A percentile compares a stretch with the other conserved stretches of the same genome.
Evolutionary conservation across 2,888 invertebrate species (phyloP).

Genomic region (Gerris lacustris): DNA sequence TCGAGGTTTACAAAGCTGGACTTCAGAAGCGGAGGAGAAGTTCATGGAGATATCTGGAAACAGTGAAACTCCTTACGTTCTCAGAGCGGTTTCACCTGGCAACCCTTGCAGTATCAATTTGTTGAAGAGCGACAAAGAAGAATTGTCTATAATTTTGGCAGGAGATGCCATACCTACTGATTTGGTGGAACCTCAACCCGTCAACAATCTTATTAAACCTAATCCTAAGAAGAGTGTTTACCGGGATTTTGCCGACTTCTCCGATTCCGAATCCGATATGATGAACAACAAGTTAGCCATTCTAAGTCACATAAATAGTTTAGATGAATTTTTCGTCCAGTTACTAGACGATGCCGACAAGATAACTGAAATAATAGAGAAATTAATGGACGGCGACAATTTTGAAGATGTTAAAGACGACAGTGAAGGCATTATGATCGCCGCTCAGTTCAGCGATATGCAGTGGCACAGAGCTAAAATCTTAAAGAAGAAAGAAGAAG

Average conservation of each 20-base stretch:
- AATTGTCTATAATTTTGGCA: not conserved
- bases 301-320: slow-evolving; percentile 53
- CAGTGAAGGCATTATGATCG: slow-evolving; percentile 44
- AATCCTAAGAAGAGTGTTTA: not conserved
- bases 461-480: slow-evolving; percentile 58
- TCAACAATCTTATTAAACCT: not conserved
- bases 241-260: not conserved
- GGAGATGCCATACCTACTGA: not conserved
- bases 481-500: slow-evolving; percentile 31
- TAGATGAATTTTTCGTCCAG: slow-evolving; percentile 56
- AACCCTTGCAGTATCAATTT: not conserved
- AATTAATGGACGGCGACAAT: slow-evolving; percentile 44
- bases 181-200: not conserved
- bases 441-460: slow-evolving; percentile 53
- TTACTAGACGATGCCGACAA: not conserved
- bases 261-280: not conserved
- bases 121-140: not conserved
- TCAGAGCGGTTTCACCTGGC: not conserved
- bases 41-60: slow-evolving; percentile 32
- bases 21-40: slow-evolving; percentile 44
- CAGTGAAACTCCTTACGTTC: not conserved
- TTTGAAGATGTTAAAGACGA: slow-evolving; percentile 37
- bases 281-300: slow-evolving; percentile 28
- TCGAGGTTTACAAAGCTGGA: slow-evolving; percentile 48
- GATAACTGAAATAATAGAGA: slow-evolving; percentile 47